Percentiles rank a stretch among this genome's conserved stretches.
phyloP scores from a whole-genome alignment of 2,113 vertebrate genomes.

The Phoxinus phoxinus region DNA sequence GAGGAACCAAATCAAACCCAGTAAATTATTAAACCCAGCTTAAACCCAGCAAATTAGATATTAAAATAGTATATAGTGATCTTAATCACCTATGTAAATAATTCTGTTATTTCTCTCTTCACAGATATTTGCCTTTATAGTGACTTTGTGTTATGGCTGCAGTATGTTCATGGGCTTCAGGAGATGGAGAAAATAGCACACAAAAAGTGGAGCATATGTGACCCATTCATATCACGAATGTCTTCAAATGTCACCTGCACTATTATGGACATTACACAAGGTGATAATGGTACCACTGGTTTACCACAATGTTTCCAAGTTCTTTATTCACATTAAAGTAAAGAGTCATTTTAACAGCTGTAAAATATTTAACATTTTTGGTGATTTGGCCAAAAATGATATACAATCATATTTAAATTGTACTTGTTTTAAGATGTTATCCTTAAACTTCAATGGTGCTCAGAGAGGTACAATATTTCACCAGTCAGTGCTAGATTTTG shows the following conservation, averaged over 20 bases:
- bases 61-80: too few relatives aligned
- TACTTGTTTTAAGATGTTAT: not conserved
- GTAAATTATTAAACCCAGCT: too few relatives aligned
- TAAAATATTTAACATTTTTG: not conserved
- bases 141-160: constrained; percentile 75
- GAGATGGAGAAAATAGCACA: constrained; percentile 72
- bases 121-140: constrained; percentile 77
- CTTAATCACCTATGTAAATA: not conserved
- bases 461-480: not conserved
- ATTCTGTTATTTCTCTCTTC: constrained; percentile 24
- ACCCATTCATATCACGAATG: constrained; percentile 13
- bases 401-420: not conserved
- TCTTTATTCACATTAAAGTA: constrained; percentile 21
- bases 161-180: constrained; percentile 81
- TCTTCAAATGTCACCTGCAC: constrained; percentile 4
- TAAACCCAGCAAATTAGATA: too few relatives aligned
- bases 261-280: not conserved
- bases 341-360: constrained; percentile 29
- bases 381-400: constrained; percentile 49
- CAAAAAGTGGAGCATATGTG: not conserved
- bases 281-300: not conserved
- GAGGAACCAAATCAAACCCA: too few relatives aligned
- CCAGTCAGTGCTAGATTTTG: not conserved
- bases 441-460: not conserved
- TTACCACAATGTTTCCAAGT: constrained; percentile 15